Base-by-base conservation (phyloP, 2,797 vertebrate genomes). In the Takifugu ocellatus region DNA sequence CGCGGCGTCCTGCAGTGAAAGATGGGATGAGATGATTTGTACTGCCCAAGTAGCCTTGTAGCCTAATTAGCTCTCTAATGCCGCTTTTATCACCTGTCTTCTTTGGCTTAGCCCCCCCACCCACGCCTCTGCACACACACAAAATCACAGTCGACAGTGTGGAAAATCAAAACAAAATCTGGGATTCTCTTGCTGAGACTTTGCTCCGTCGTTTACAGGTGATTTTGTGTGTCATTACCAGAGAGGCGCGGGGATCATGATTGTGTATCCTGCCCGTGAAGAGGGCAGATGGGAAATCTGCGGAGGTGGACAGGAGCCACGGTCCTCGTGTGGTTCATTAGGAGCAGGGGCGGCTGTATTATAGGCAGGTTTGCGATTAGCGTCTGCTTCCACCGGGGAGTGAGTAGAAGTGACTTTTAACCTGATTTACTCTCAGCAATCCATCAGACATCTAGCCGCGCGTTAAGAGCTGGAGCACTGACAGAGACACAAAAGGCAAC, bases 21-120 rank as follows among this genome's bases (percentile, higher is more conserved):
- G 72, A 81, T 39, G 64, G 59, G 76, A 88, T 88, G 79, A 88
- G 85, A 90, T 86, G 77, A 90, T 91, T 84, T 84, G 67, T 74
- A 87, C 74, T 81, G 79, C 74, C 61, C 51, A 77, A 83, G 74
- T 74, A 77, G 79, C 77, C 69, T 84, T 72, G 75, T 59, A 74
- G 84, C 72, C 85, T 89, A 91, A 93, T 92, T 88, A 91, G 79
- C 81, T 74, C 61, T 65, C 82, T 91, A 91, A 93, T 89, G 83
- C 63, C 43, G 64, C 78, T 74, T 84, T 90, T 90, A 89, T 90
- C 84, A 88, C 82, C 70, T 84, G 84, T 83, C 84, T 80, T 81
- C 78, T 79, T 77, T 72, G 72, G 55, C 57, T 46, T 49, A 39
- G 56, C 61, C 60, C 24, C 43, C 59, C 67, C 57, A 1, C 21